Conservation (phyloP, 1,140 invertebrate species). For the Apis laboriosa region DNA sequence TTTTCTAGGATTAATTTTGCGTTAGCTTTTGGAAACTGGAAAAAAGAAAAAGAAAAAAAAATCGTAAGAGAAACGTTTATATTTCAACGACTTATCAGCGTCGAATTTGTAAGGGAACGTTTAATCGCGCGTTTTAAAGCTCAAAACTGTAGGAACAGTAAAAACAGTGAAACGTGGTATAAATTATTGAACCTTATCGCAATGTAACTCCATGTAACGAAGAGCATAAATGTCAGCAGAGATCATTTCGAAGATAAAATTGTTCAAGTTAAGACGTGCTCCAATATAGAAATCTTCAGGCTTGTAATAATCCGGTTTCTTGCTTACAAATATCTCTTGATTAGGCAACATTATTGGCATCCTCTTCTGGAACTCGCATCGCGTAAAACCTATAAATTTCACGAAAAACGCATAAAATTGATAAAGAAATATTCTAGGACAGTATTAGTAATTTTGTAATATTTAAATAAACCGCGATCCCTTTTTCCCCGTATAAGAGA, state of each 20-base stretch:
- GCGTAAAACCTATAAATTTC: constrained; percentile 80
- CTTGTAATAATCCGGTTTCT: constrained; percentile 87
- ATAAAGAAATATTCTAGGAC: background rate
- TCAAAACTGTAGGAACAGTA: background rate
- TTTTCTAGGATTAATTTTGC: constrained; percentile 86
- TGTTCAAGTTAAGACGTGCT: constrained; percentile 87
- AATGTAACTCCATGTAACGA: constrained; percentile 92
- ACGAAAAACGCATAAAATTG: background rate
- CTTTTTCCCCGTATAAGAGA: too few relatives aligned
- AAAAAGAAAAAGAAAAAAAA: constrained; percentile 34
- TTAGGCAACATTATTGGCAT: constrained; percentile 87
- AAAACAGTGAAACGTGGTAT: background rate
- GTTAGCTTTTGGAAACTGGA: constrained; percentile 87
- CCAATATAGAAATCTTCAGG: constrained; percentile 92
- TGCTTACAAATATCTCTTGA: constrained; percentile 85
- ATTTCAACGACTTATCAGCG: background rate
- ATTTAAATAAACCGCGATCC: too few relatives aligned
- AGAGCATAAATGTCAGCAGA: constrained; percentile 93
- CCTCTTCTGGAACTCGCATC: constrained; percentile 86
- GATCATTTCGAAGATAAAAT: constrained; percentile 88
- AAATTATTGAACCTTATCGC: constrained; percentile 83
- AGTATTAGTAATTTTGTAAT: too few relatives aligned
- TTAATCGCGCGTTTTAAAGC: background rate
- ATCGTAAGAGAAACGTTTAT: constrained; percentile 20
- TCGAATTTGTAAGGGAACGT: background rate